These are phyloP conservation scores for Cercocebus atys DNA, from an alignment of 2,113 vertebrate species.

Conservation along the genomic window DNA sequence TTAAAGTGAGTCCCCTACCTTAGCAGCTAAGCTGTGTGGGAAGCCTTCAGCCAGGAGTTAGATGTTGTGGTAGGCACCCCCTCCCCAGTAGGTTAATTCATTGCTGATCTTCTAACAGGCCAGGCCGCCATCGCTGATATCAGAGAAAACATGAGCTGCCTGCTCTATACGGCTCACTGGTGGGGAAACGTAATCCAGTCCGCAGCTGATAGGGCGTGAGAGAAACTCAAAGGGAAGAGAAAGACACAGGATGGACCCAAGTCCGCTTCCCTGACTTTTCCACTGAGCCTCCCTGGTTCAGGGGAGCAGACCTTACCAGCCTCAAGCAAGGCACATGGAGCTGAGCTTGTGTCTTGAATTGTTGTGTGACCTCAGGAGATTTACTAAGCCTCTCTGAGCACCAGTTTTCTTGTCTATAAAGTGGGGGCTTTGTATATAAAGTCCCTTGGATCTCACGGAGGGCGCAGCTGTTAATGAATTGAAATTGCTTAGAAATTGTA, in stretches of 20 bases:
- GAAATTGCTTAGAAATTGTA: neutral
- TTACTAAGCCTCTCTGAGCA: neutral
- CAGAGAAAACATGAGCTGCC: neutral
- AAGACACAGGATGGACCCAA: neutral
- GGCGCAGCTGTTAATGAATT: neutral
- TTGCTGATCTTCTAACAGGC: neutral
- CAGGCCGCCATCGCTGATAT: neutral
- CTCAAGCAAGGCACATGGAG: neutral
- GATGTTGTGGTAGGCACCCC: rapidly evolving
- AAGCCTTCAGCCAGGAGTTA: neutral
- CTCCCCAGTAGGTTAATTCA: neutral
- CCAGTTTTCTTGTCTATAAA: neutral
- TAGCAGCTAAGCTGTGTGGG: neutral
- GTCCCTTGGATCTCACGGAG: neutral
- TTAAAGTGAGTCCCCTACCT: neutral
- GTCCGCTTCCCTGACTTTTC: neutral
- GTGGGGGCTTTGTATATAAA: neutral
- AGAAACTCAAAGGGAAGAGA: neutral
- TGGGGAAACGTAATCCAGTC: neutral
- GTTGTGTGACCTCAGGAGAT: neutral
- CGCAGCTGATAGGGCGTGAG: neutral
- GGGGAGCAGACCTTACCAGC: neutral
- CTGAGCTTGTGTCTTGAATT: neutral
- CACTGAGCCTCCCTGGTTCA: neutral
- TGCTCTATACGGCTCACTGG: neutral